These are phyloP conservation scores for Protophormia terraenovae DNA, from an alignment of 2,888 invertebrate species.

Conservation along the genomic window DNA sequence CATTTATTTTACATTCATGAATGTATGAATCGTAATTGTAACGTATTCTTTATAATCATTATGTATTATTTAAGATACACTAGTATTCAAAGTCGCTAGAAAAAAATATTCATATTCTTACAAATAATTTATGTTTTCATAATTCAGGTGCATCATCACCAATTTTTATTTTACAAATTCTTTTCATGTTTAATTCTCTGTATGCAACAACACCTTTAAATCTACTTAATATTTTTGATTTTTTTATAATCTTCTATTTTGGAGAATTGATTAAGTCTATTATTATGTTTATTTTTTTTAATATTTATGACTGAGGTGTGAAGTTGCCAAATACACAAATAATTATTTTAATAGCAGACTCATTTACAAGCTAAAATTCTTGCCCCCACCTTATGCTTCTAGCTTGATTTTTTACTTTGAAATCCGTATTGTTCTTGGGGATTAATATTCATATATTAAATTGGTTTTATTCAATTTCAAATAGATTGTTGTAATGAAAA, in stretches of 20 bases:
- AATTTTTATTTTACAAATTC: not conserved
- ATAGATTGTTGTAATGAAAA: no score
- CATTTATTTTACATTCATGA: slow-evolving; percentile 36
- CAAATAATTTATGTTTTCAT: slow-evolving; percentile 20
- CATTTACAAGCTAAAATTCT: slow-evolving; percentile 14
- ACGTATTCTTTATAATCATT: slow-evolving; percentile 33
- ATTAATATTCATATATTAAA: slow-evolving; percentile 14
- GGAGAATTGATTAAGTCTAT: slow-evolving; percentile 47
- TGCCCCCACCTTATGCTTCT: not conserved
- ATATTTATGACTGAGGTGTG: slow-evolving; percentile 65
- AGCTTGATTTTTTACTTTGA: no score
- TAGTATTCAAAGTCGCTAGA: not conserved
- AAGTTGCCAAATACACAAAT: slow-evolving; percentile 63
- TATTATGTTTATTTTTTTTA: slow-evolving; percentile 34
- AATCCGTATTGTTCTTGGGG: not conserved
- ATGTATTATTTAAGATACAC: not conserved
- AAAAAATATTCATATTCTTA: not conserved
- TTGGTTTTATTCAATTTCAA: slow-evolving; percentile 11
- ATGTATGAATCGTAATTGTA: slow-evolving; percentile 53
- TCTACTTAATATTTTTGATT: not conserved
- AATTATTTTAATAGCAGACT: slow-evolving; percentile 61
- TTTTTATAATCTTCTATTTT: slow-evolving; percentile 1
- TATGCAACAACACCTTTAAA: slow-evolving; percentile 41
- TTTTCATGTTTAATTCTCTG: not conserved
- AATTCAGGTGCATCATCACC: slow-evolving; percentile 55